Conservation (phyloP, 2,888 invertebrate genomes). For the Nomada fabriciana region DNA sequence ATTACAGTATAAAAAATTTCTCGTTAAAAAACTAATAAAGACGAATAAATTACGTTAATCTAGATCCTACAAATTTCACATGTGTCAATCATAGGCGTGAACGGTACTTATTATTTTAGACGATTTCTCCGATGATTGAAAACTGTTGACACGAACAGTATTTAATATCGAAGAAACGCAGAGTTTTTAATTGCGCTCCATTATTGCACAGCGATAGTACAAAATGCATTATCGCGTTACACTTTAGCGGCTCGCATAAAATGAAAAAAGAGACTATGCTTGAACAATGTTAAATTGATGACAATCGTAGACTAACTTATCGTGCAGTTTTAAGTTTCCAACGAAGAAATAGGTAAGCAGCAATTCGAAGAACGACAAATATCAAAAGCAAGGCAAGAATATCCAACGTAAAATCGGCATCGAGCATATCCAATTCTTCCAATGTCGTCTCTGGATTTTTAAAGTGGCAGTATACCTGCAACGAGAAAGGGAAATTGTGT, state of each 20-base stretch:
- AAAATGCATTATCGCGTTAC: conserved; percentile 5
- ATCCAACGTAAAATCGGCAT: conserved; percentile 92
- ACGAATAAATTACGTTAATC: conserved; percentile 75
- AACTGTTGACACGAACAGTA: background rate
- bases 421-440: conserved; percentile 94
- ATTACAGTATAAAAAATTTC: conserved; percentile 34
- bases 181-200: background rate
- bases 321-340: conserved; percentile 94
- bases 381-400: conserved; percentile 92
- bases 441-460: conserved; percentile 92
- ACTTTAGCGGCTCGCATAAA: background rate
- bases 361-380: conserved; percentile 91
- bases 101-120: background rate
- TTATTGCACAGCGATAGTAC: background rate
- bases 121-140: background rate
- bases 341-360: conserved; percentile 93
- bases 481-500: background rate
- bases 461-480: conserved; percentile 93
- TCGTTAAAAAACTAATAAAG: conserved; percentile 57
- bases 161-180: background rate
- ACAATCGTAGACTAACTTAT: conserved; percentile 84
- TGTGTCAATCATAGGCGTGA: conserved; percentile 12
- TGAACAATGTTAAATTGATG: conserved; percentile 12
- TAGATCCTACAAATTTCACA: conserved; percentile 47
- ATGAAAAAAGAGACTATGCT: background rate